phyloP scores from a whole-genome alignment of 2,797 vertebrate genomes.

The Sebastes diaconus region DNA sequence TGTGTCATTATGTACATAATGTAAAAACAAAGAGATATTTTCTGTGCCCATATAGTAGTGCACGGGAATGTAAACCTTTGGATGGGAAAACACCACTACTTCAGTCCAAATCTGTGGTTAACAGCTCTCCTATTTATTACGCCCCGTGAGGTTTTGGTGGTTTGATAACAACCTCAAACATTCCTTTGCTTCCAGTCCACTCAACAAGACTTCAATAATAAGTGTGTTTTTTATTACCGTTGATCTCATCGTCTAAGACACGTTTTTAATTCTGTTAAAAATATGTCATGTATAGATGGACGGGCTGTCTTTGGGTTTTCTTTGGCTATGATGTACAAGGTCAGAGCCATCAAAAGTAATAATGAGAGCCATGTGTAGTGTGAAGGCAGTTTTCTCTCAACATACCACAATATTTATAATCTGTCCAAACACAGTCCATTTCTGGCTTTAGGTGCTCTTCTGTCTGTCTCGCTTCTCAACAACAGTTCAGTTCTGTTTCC shows the following conservation, averaged over 20 bases:
- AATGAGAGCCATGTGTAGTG: not conserved
- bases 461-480: not conserved
- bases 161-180: conserved; percentile 20
- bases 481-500: conserved; percentile 8
- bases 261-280: not conserved
- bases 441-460: not conserved
- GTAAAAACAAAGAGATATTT: not conserved
- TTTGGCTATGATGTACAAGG: not conserved
- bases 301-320: not conserved
- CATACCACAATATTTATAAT: not conserved
- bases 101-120: conserved; percentile 33
- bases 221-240: not conserved
- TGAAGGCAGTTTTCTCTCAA: not conserved
- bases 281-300: not conserved
- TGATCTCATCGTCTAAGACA: not conserved
- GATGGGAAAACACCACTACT: conserved; percentile 14
- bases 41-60: conserved; percentile 21
- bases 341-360: not conserved
- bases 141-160: not conserved
- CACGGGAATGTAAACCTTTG: conserved; percentile 43
- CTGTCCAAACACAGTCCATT: not conserved
- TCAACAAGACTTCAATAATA: conserved; percentile 19
- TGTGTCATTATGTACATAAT: conserved; percentile 35
- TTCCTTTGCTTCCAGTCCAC: conserved; percentile 32
- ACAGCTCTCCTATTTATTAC: conserved; percentile 8